Evolutionary conservation across 1,140 invertebrate species (phyloP).

Genomic region (Homarus americanus): DNA sequence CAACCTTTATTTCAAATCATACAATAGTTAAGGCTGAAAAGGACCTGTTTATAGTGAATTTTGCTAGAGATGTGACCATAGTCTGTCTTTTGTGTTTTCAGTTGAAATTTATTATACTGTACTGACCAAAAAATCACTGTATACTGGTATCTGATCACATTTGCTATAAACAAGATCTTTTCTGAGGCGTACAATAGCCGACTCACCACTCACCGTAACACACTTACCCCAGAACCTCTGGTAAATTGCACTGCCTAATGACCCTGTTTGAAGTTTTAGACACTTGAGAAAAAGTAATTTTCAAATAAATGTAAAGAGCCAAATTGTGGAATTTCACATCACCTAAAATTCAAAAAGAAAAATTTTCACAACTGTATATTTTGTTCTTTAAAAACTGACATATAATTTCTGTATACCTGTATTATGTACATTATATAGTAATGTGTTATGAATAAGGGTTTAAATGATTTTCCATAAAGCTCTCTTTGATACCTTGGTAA

Average conservation of each 20-base stretch:
- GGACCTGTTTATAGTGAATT: constrained; percentile 41
- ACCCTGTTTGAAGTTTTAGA: no score
- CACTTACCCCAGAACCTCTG: constrained; percentile 35
- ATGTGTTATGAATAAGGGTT: no score
- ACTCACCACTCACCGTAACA: constrained; percentile 38
- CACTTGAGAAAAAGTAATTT: no score
- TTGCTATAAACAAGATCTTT: constrained; percentile 48
- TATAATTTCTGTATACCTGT: no score
- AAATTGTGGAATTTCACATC: no score
- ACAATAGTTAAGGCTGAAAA: constrained; percentile 55
- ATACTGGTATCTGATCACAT: not conserved
- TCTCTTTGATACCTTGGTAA: no score
- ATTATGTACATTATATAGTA: no score
- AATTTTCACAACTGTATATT: no score
- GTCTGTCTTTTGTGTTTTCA: constrained; percentile 33
- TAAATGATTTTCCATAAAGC: no score
- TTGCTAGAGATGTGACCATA: not conserved
- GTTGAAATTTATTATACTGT: not conserved
- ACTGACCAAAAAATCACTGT: not conserved
- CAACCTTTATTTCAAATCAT: constrained; percentile 45
- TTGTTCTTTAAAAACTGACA: no score
- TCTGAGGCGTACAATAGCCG: constrained; percentile 46
- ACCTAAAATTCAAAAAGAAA: no score
- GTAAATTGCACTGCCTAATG: not conserved
- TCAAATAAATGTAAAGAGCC: no score